Evolutionary conservation across 2,888 invertebrate genomes (phyloP), one percentile per base, ranked within the genome.

Genomic region (Drosophila parthenogenetica): DNA sequence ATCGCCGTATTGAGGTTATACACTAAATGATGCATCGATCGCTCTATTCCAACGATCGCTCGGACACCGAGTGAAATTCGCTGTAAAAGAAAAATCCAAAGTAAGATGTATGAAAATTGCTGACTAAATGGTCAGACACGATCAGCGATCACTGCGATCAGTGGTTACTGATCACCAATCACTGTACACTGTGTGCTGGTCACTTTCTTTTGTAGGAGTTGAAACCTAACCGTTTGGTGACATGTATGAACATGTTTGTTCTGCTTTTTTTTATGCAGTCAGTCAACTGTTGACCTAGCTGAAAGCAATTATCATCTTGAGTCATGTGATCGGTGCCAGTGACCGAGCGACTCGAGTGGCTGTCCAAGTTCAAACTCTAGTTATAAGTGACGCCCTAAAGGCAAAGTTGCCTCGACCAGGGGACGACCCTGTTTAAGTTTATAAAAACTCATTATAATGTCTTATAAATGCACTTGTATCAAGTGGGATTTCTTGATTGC

Each of bases 381-480:
- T 72, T 74, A 55, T 43, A 81, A 88, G 87, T 81, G 89, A 82
- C 85, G 86, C 89, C 86, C 89, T 84, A 74, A 57, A 80, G 89
- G 89, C 89, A 69, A 59, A 57, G 37, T 49, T 37, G 48, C 17
- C 4, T 55, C 46, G 63, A 55, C 65, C 37, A 13, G 54, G 60
- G 62, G 35, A 55, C 87, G 82, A 81, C 89, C 87, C 84, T 89
- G 89, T 87, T 88, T 89, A 87, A 89, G 83, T 84, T 88, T 89
- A 88, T 87, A 88, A 88, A 88, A 88, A 88, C 88, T 88, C 88
- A 88, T 88, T 88, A 88, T 88, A 88, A 81, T 88, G 89, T 89
- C 83, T 89, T 90, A 81, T 87, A 85, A 89, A 87, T 82, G 79
- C 86, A 89, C 86, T 86, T 89, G 89, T 86, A 86, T 86, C 86